Base-by-base conservation (phyloP, 2,888 invertebrate genomes). In the Drosophila pseudotalamancana region DNA sequence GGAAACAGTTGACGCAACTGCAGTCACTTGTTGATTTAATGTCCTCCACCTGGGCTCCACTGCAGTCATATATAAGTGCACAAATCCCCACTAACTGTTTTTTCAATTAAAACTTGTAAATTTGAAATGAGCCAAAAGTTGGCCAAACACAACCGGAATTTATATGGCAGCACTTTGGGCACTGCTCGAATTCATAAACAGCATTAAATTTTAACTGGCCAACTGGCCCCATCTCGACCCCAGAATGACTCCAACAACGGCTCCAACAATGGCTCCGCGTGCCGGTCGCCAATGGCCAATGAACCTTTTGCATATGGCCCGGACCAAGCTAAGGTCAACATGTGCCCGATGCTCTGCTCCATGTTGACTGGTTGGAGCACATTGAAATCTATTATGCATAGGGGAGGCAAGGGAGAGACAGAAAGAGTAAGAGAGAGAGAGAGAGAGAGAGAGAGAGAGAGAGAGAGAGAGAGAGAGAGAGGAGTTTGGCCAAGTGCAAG, bases 61-160 rank as follows among this genome's bases (percentile, higher is more conserved):
- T 60, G 84, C 80, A 76, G 72, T 54, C 37, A 72, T 73, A 57
- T 51, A 75, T 74, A 56, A 56, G 53, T 25, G 40, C 32, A 57
- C 53, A 49, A 61, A 63, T 83, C 39, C n/a, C 61, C 80, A 80
- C 45, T 79, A 72, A 61, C 65, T 64, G 59, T 49, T 66, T 40
- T 73, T 74, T 63, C 84, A 81, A 81, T 86, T 81, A 86, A 86
- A 83, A 83, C 74, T 86, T 83, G 67, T 71, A 78, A 85, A 82
- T 82, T 85, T 82, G 19, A 72, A 78, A 82, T 81, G 71, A 60
- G 64, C 51, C 51, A 57, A 71, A 67, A 72, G 54, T 63, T 61
- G 50, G 32, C 14, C 56, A 70, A 63, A 81, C 68, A 57, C 25
- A 31, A 32, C 34, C 45, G n/a, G 46, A 63, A 64, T 54, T 49